phyloP scores from a whole-genome alignment of 92 coral and sea anemone species.

The Scolanthus callimorphus region DNA sequence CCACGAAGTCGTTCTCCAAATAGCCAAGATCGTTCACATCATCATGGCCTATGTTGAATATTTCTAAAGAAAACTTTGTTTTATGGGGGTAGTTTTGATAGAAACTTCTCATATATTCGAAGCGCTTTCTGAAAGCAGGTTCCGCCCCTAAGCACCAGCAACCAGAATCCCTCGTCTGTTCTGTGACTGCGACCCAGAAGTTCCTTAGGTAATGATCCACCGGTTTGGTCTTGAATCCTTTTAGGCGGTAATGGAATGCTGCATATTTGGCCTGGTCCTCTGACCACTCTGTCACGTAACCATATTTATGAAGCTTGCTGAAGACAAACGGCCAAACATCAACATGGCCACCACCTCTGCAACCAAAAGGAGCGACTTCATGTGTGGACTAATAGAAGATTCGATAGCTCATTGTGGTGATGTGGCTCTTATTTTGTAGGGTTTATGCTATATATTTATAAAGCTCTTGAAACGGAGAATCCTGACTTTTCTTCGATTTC shows the following conservation, averaged over 20 bases:
- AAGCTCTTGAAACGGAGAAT: too few relatives aligned
- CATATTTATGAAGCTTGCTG: slow-evolving; percentile 41
- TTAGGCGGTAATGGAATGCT: slow-evolving; percentile 39
- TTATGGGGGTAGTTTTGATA: slow-evolving; percentile 38
- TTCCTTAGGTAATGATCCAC: slow-evolving; percentile 49
- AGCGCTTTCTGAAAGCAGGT: slow-evolving; percentile 41
- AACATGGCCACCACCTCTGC: slow-evolving; percentile 37
- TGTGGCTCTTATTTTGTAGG: too few relatives aligned
- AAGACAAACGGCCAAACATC: slow-evolving; percentile 65
- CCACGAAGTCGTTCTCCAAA: slow-evolving; percentile 37
- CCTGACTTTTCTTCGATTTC: too few relatives aligned
- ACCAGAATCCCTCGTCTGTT: slow-evolving; percentile 13
- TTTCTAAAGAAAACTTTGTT: slow-evolving; percentile 48
- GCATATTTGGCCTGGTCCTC: slow-evolving; percentile 59
- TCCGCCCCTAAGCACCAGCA: slow-evolving; percentile 40
- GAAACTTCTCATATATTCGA: slow-evolving; percentile 41
- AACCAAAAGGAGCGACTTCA: background rate
- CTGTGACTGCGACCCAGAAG: slow-evolving; percentile 40
- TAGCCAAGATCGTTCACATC: slow-evolving; percentile 54
- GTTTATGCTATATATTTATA: too few relatives aligned
- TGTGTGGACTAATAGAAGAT: too few relatives aligned
- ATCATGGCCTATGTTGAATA: slow-evolving; percentile 54
- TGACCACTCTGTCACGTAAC: slow-evolving; percentile 52
- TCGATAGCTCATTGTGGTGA: too few relatives aligned
- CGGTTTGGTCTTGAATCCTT: slow-evolving; percentile 53